These are phyloP conservation scores for Saccostrea glomerata DNA, from an alignment of 1,140 invertebrate species.

Conservation along the genomic window DNA sequence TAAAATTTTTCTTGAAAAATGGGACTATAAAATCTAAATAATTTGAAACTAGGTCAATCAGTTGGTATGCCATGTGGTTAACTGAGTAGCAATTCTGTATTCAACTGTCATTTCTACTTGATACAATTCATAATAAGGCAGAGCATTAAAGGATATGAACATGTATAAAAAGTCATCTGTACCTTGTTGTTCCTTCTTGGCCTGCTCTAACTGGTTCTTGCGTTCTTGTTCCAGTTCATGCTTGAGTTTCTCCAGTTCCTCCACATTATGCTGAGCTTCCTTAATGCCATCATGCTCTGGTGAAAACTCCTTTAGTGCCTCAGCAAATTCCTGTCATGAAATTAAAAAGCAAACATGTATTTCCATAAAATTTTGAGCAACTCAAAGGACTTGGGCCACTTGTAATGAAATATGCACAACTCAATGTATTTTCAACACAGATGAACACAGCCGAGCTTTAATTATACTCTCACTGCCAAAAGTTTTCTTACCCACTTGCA, in stretches of 20 bases:
- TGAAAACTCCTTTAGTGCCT: slow-evolving; percentile 71
- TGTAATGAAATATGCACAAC: too few species aligned
- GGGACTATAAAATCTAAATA: background rate
- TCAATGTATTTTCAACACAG: too few species aligned
- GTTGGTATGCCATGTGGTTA: too few species aligned
- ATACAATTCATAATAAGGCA: too few species aligned
- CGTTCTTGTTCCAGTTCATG: slow-evolving; percentile 68
- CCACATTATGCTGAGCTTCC: slow-evolving; percentile 63
- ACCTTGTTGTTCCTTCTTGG: slow-evolving; percentile 73
- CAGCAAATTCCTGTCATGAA: slow-evolving; percentile 73
- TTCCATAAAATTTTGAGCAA: too few species aligned
- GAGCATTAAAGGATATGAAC: background rate
- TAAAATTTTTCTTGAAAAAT: background rate
- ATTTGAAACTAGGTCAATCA: too few species aligned
- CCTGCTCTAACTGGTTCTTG: slow-evolving; percentile 64
- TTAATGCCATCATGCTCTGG: slow-evolving; percentile 67
- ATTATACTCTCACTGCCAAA: too few species aligned
- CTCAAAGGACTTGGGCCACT: too few species aligned
- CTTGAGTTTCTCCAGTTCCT: slow-evolving; percentile 70
- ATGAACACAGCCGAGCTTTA: too few species aligned
- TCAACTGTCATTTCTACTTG: too few species aligned
- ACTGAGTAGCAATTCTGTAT: too few species aligned
- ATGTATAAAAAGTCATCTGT: background rate
- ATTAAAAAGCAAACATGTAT: background rate
- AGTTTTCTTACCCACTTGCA: too few species aligned